Evolutionary conservation across 2,888 invertebrate species (phyloP).

Genomic region (Drosophila ochracea): DNA sequence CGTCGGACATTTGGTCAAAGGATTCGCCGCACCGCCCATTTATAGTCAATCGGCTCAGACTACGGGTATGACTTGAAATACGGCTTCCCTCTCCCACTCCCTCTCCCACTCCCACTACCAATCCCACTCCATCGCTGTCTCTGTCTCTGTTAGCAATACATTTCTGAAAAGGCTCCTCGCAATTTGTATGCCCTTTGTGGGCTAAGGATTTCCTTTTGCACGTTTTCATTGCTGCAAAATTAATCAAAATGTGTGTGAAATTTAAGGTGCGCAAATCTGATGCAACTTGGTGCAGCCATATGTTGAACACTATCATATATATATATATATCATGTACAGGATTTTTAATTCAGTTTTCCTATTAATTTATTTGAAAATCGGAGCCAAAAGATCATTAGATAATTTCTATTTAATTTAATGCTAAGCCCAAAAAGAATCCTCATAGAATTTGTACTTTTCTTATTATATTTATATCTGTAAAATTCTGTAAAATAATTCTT

Average conservation of each 20-base stretch:
- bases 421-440: rapidly evolving
- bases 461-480: background rate
- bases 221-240: constrained; percentile 64
- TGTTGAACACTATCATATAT: background rate
- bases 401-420: background rate
- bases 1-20: constrained; percentile 57
- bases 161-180: constrained; percentile 69
- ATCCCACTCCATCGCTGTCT: constrained; percentile 3
- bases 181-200: constrained; percentile 79
- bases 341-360: too few relatives aligned
- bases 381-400: background rate
- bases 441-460: background rate
- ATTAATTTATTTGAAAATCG: background rate
- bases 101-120: background rate
- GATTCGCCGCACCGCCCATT: constrained; percentile 42
- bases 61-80: constrained; percentile 45
- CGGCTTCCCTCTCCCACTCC: constrained; percentile 18
- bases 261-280: constrained; percentile 62
- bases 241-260: constrained; percentile 80
- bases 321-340: background rate
- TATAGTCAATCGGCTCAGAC: constrained; percentile 33
- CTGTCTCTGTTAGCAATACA: constrained; percentile 46
- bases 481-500: too few relatives aligned
- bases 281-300: constrained; percentile 6
- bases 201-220: constrained; percentile 62